phyloP scores from a whole-genome alignment of 92 coral and sea anemone genomes.

The Porites divaricata region DNA sequence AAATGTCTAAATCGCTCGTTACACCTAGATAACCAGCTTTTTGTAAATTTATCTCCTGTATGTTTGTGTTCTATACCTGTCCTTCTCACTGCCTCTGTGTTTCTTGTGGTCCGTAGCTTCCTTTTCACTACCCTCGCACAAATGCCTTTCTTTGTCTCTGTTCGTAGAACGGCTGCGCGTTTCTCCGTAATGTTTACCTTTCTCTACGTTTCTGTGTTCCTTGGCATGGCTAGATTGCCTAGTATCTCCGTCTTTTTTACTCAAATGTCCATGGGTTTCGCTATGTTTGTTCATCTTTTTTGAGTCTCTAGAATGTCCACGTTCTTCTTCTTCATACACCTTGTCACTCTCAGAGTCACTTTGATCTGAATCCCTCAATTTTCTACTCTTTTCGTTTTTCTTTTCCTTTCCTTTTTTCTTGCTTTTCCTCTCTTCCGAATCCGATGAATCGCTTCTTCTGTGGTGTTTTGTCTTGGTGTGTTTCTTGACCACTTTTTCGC shows the following conservation, averaged over 20 bases:
- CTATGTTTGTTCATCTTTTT: not conserved
- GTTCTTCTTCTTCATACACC: conserved; percentile 1
- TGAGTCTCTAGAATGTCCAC: not conserved
- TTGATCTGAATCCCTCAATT: not conserved
- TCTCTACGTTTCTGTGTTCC: not conserved
- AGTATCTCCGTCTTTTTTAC: not conserved
- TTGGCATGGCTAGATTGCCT: not conserved
- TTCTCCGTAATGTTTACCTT: not conserved
- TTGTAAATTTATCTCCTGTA: not conserved
- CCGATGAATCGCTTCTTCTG: conserved; percentile 19
- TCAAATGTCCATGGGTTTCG: conserved; percentile 7
- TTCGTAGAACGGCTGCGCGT: conserved; percentile 1
- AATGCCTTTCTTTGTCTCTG: not conserved
- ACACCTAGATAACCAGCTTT: not conserved
- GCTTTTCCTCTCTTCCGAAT: conserved; percentile 29
- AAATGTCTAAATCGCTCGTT: not conserved
- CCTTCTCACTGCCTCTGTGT: conserved; percentile 1
- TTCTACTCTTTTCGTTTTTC: conserved; percentile 24
- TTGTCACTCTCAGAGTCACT: conserved; percentile 3
- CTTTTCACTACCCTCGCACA: not conserved
- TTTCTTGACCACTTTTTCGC: conserved; percentile 16
- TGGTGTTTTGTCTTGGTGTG: not conserved
- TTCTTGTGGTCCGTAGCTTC: not conserved
- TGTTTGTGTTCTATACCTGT: conserved; percentile 3
- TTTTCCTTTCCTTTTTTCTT: conserved; percentile 12